phyloP scores from a whole-genome alignment of 2,888 invertebrate species.

The Nymphalis polychloros region DNA sequence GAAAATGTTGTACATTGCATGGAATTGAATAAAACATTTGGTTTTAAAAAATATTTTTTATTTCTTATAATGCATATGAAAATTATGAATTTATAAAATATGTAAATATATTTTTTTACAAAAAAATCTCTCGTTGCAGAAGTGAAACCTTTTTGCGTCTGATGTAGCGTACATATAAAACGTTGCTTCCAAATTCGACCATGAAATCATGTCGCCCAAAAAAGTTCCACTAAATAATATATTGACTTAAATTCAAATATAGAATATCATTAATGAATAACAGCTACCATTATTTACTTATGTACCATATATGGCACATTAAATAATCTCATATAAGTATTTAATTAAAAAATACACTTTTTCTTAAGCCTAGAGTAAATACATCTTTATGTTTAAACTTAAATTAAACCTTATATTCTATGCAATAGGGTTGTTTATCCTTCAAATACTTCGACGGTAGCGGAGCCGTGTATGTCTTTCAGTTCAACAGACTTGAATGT shows the following conservation, averaged over 20 bases:
- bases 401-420: constrained; percentile 3
- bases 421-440: constrained; percentile 47
- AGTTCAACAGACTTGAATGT: constrained; percentile 87
- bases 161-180: no score
- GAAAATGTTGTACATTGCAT: constrained; percentile 61
- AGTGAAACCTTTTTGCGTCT: background rate
- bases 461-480: constrained; percentile 86
- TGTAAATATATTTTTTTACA: background rate
- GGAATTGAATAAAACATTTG: constrained; percentile 65
- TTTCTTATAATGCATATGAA: constrained; percentile 34
- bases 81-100: background rate
- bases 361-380: constrained; percentile 20
- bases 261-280: constrained; percentile 1
- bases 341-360: constrained; percentile 8
- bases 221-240: no score
- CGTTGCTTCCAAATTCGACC: no score
- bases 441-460: constrained; percentile 81
- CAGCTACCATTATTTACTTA: constrained; percentile 7
- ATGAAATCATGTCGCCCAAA: no score
- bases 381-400: constrained; percentile 2
- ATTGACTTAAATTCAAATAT: no score
- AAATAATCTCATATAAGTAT: constrained; percentile 22
- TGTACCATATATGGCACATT: constrained; percentile 36
- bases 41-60: constrained; percentile 44
- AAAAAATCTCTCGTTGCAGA: background rate